These are phyloP conservation scores for Dicrurus megarhynchus DNA, from an alignment of 2,113 vertebrate genomes.

Conservation along the genomic window DNA sequence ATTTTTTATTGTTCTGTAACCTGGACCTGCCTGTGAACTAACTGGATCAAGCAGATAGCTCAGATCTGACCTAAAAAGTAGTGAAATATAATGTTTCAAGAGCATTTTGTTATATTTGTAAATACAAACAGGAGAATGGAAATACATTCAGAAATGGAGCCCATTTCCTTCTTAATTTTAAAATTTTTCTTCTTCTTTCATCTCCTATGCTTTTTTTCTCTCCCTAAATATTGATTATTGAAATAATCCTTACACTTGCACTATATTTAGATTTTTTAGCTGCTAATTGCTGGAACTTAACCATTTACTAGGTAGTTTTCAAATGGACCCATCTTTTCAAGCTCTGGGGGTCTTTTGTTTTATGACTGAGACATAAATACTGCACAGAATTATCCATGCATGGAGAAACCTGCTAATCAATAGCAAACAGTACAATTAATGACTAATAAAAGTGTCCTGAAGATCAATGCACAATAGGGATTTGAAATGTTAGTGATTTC, in stretches of 20 bases:
- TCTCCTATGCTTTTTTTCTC: neutral
- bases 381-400: neutral
- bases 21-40: neutral
- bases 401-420: neutral
- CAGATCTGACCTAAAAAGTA: neutral
- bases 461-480: neutral
- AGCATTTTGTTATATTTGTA: neutral
- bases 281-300: neutral
- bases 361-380: neutral
- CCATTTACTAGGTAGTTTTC: neutral
- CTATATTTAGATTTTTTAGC: neutral
- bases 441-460: slow-evolving; percentile 15
- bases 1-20: neutral
- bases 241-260: neutral
- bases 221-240: neutral
- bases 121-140: neutral
- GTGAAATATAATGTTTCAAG: neutral
- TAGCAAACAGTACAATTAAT: neutral
- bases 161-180: neutral
- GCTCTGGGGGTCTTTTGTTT: neutral
- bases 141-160: neutral
- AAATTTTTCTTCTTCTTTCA: neutral
- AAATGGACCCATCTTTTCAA: neutral
- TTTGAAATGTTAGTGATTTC: neutral
- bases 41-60: neutral